phyloP scores from a whole-genome alignment of 1,140 invertebrate species.

The Calosoma granatense region DNA sequence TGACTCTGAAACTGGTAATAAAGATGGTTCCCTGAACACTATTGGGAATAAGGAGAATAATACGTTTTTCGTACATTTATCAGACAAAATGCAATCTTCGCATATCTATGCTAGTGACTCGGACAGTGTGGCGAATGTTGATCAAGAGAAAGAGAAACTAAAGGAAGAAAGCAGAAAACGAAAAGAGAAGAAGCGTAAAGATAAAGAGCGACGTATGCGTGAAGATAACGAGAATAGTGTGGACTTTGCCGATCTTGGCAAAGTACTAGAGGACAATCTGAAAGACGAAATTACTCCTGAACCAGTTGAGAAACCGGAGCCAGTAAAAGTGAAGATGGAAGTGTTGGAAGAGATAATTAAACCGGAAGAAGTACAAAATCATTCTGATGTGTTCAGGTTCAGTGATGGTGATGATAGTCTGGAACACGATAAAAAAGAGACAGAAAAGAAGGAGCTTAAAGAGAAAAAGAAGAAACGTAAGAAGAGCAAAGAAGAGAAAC shows the following conservation, averaged over 20 bases:
- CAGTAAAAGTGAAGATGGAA: constrained; percentile 19
- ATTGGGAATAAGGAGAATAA: constrained; percentile 9
- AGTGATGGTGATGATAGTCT: constrained; percentile 38
- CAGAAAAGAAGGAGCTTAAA: constrained; percentile 46
- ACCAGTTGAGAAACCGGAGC: constrained; percentile 29
- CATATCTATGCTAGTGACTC: constrained; percentile 33
- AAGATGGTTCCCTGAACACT: neutral
- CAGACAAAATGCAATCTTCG: constrained; percentile 27
- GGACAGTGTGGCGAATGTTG: constrained; percentile 22
- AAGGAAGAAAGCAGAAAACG: constrained; percentile 45
- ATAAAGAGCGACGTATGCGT: constrained; percentile 36
- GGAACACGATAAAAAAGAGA: constrained; percentile 9
- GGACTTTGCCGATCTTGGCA: constrained; percentile 66
- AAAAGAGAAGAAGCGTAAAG: constrained; percentile 62
- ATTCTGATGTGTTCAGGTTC: constrained; percentile 46
- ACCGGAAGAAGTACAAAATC: constrained; percentile 20
- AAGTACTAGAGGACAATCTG: constrained; percentile 67
- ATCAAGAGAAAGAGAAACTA: constrained; percentile 23
- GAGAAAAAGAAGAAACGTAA: constrained; percentile 78
- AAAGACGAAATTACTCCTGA: constrained; percentile 45
- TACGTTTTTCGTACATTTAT: constrained; percentile 15
- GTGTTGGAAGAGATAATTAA: constrained; percentile 1
- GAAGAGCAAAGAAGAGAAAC: constrained; percentile 66
- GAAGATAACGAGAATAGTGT: constrained; percentile 60
- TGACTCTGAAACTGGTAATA: constrained; percentile 35